Evolutionary conservation across 2,888 invertebrate species (phyloP), one percentile per base, ranked within the genome.

Genomic region (Synergus gifuensis): DNA sequence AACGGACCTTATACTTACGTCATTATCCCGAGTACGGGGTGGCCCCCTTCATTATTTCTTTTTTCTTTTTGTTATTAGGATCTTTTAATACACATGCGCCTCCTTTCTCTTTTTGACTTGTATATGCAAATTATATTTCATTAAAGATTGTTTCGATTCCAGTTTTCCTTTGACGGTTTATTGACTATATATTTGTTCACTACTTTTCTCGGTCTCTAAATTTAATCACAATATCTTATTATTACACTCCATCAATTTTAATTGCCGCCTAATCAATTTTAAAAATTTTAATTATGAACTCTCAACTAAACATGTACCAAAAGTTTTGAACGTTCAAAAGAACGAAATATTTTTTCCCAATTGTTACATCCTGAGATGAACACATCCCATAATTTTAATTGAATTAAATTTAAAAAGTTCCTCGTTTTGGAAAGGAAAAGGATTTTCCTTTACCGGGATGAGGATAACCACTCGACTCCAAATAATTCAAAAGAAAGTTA

Each of bases 1-100:
- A 76, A 49, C 82, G 85, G 84, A 87, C 87, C 87, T 86, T 88
- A 88, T 89, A 89, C 86, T 89, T 89, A 89, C 86, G 87, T 89
- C 84, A 88, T 89, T 89, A 88, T 86, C 83, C 82, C 84, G 79
- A 82, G 84, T 77, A 77, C 73, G 78, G 84, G 80, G 82, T 81
- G 84, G 77, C 84, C 73, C 83, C 85, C 83, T 83, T 83, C 84
- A 83, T 83, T 83, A 86, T 86, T 86, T 86, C 84, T 85, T 82
- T 85, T 87, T 86, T 85, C 86, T 86, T 86, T 84, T 80, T 84
- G 79, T 85, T 85, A 86, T 85, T 86, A 87, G 83, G 83, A 87
- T 87, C 85, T 86, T 88, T 88, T 87, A 87, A 86, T 87, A 85
- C 83, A 44, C 73, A 76, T 81, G 76, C 63, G 63, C 64, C 69